Evolutionary conservation across 2,888 invertebrate species (phyloP).

Genomic region (Laothoe populi): DNA sequence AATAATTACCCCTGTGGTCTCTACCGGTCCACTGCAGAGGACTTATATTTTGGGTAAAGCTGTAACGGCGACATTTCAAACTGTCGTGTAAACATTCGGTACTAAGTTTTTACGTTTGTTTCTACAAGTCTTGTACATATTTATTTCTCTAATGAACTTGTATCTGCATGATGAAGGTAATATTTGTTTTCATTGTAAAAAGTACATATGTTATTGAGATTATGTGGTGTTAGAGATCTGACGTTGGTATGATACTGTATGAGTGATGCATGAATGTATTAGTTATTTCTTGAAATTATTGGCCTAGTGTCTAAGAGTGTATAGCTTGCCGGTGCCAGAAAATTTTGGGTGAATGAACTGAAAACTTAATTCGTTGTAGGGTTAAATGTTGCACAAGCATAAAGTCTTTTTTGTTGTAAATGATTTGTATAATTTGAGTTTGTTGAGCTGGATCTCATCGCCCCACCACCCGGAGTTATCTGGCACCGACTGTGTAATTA

Average conservation of each 20-base stretch:
- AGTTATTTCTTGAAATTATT: slow-evolving; percentile 32
- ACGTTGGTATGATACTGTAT: slow-evolving; percentile 27
- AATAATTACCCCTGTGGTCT: neutral
- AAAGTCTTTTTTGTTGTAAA: neutral
- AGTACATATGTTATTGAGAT: slow-evolving; percentile 43
- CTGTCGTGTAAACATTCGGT: slow-evolving; percentile 17
- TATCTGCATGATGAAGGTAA: slow-evolving; percentile 35
- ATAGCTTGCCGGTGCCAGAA: slow-evolving; percentile 34
- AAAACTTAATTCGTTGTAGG: slow-evolving; percentile 12
- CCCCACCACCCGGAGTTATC: neutral
- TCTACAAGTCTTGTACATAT: slow-evolving; percentile 54
- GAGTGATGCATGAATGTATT: slow-evolving; percentile 46
- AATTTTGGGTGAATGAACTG: too few species aligned
- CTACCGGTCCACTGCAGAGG: neutral
- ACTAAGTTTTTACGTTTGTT: slow-evolving; percentile 34
- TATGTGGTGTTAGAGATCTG: slow-evolving; percentile 38
- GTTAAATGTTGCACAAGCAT: slow-evolving; percentile 1
- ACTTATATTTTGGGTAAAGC: neutral
- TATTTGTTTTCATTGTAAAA: slow-evolving; percentile 40
- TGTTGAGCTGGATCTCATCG: slow-evolving; percentile 20
- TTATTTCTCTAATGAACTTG: slow-evolving; percentile 52
- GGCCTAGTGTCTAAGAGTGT: slow-evolving; percentile 51
- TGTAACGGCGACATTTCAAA: neutral
- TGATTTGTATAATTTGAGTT: slow-evolving; percentile 15
- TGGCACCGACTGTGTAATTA: slow-evolving; percentile 35